A percentile compares a stretch with the other conserved stretches of the same genome.
phyloP scores from a whole-genome alignment of 2,113 vertebrate species.

The Sterrhoptilus dennistouni region DNA sequence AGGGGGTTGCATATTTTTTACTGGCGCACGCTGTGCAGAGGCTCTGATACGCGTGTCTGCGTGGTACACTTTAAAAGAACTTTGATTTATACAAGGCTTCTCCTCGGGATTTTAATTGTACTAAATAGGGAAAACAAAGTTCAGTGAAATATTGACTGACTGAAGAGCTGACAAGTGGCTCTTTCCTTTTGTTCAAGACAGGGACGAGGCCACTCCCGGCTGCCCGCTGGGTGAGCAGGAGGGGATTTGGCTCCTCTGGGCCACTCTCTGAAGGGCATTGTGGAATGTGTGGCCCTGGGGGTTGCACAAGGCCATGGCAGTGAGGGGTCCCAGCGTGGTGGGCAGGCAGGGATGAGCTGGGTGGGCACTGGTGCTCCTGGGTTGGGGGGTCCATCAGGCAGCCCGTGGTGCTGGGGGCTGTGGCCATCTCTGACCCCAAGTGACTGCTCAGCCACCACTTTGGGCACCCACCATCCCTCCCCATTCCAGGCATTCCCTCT shows the following conservation, averaged over 20 bases:
- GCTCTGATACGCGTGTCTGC: slow-evolving; percentile 28
- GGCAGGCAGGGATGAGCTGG: not conserved
- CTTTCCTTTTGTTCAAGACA: fast-evolving
- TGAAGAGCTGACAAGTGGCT: not conserved
- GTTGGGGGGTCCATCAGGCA: fast-evolving
- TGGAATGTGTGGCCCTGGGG: not conserved
- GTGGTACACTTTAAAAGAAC: slow-evolving; percentile 67
- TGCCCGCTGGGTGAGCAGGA: not conserved
- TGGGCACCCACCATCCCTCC: fast-evolving
- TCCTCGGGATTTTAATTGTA: slow-evolving; percentile 69
- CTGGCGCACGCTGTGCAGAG: slow-evolving; percentile 53
- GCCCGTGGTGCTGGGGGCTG: fast-evolving
- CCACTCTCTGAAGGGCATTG: fast-evolving
- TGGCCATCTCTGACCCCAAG: not conserved
- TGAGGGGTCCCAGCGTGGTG: fast-evolving
- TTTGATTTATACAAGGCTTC: slow-evolving; percentile 73
- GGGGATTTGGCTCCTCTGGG: not conserved
- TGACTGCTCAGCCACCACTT: fast-evolving
- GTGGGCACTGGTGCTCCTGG: fast-evolving
- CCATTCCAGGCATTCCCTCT: not conserved
- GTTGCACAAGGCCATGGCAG: fast-evolving
- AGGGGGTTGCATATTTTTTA: slow-evolving; percentile 76
- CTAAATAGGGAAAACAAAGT: slow-evolving; percentile 63
- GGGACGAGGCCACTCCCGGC: fast-evolving
- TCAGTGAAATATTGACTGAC: slow-evolving; percentile 34